Conservation (phyloP, 2,888 invertebrate genomes). For the Allolobophora icterica region DNA sequence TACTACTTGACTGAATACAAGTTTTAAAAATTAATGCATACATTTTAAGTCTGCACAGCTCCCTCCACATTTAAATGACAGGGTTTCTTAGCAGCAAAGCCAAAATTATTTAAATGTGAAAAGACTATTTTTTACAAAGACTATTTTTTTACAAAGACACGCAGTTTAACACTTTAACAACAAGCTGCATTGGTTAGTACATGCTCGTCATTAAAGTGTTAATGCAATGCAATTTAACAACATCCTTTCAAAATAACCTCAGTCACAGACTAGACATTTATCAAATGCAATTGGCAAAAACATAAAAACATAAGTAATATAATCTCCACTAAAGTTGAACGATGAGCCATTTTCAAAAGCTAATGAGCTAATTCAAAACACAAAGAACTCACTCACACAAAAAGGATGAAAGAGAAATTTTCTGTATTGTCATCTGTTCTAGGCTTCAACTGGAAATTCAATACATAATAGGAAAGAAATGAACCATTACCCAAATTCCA, state of each 20-base stretch:
- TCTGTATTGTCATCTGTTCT: background rate
- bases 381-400: too few species aligned
- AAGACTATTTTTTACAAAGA: background rate
- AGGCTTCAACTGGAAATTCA: too few species aligned
- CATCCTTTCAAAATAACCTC: too few species aligned
- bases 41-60: background rate
- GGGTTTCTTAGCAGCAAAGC: background rate
- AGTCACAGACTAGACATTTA: too few species aligned
- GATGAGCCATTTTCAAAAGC: background rate
- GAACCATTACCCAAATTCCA: conserved; percentile 58
- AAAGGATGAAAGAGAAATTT: too few species aligned
- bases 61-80: background rate
- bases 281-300: background rate
- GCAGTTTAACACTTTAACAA: too few species aligned
- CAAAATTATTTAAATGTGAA: background rate
- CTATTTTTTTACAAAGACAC: too few species aligned
- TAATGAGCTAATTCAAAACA: background rate
- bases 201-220: too few species aligned
- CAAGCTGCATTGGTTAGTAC: too few species aligned
- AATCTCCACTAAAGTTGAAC: background rate
- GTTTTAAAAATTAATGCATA: background rate
- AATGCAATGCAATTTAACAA: too few species aligned
- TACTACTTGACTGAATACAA: background rate
- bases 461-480: background rate
- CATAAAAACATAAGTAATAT: background rate